Evolutionary conservation across 1,140 invertebrate species (phyloP).

Genomic region (Lycorma delicatula): DNA sequence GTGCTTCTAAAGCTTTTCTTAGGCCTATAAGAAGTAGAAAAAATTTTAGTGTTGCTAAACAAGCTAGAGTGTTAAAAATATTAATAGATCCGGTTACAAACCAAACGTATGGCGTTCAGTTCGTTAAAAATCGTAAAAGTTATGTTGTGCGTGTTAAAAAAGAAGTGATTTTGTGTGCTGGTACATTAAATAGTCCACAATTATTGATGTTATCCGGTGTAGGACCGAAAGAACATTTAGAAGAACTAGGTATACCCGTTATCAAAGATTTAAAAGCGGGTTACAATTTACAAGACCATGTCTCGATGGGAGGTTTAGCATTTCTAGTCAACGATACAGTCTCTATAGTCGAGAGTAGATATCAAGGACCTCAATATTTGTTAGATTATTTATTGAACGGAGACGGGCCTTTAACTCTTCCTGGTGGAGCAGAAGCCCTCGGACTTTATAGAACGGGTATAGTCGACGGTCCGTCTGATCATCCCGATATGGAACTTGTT

Average conservation of each 20-base stretch:
- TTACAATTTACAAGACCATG: constrained; percentile 51
- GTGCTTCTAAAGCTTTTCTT: constrained; percentile 52
- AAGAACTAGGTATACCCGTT: constrained; percentile 53
- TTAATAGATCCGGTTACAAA: constrained; percentile 50
- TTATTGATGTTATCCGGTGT: constrained; percentile 67
- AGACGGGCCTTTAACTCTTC: constrained; percentile 35
- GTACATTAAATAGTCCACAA: constrained; percentile 57
- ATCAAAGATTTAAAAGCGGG: constrained; percentile 47
- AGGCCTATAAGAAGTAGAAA: constrained; percentile 43
- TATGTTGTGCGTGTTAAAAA: constrained; percentile 43
- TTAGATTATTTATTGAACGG: constrained; percentile 34
- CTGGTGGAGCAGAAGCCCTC: constrained; percentile 39
- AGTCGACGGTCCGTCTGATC: constrained; percentile 28
- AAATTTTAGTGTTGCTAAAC: constrained; percentile 63
- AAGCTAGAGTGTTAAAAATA: constrained; percentile 55
- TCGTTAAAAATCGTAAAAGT: constrained; percentile 43
- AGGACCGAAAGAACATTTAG: constrained; percentile 57
- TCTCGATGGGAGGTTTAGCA: constrained; percentile 49
- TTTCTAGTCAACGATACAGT: constrained; percentile 41
- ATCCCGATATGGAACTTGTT: constrained; percentile 70
- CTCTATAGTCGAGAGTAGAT: constrained; percentile 48
- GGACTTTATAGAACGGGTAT: constrained; percentile 42
- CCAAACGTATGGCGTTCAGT: constrained; percentile 55
- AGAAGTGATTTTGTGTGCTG: constrained; percentile 59
- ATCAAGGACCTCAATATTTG: constrained; percentile 54